phyloP scores from a whole-genome alignment of 1,140 invertebrate species.

The Achatina immaculata region DNA sequence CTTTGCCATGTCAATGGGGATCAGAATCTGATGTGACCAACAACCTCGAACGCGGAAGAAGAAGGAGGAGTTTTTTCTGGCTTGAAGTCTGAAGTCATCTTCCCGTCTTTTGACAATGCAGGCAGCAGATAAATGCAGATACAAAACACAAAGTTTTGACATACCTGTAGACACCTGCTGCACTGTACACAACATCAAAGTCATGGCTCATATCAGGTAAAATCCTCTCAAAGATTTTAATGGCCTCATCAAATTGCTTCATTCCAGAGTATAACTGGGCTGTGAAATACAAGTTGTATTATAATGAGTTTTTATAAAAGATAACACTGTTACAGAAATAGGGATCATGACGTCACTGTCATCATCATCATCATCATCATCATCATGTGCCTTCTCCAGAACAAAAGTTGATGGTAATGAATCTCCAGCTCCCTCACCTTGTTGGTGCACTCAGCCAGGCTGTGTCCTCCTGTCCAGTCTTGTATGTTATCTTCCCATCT shows the following conservation, averaged over 20 bases:
- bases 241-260: slow-evolving; percentile 84
- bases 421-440: too few relatives aligned
- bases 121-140: not conserved
- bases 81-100: not conserved
- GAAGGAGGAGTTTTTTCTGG: too few relatives aligned
- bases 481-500: too few relatives aligned
- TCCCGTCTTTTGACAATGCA: not conserved
- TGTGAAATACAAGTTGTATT: slow-evolving; percentile 70
- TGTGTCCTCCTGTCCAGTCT: too few relatives aligned
- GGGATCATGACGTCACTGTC: not conserved
- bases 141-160: not conserved
- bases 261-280: slow-evolving; percentile 88
- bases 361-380: too few relatives aligned
- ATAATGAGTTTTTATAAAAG: not conserved
- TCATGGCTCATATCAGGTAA: slow-evolving; percentile 82
- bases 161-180: slow-evolving; percentile 83
- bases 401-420: too few relatives aligned
- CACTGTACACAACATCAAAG: slow-evolving; percentile 86
- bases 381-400: too few relatives aligned
- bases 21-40: too few relatives aligned
- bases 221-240: slow-evolving; percentile 81
- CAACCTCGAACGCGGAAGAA: too few relatives aligned
- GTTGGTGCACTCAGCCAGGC: too few relatives aligned
- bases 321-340: not conserved
- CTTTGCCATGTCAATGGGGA: too few relatives aligned